Conservation (phyloP, 1,140 invertebrate species). For the Sesamia nonagrioides region DNA sequence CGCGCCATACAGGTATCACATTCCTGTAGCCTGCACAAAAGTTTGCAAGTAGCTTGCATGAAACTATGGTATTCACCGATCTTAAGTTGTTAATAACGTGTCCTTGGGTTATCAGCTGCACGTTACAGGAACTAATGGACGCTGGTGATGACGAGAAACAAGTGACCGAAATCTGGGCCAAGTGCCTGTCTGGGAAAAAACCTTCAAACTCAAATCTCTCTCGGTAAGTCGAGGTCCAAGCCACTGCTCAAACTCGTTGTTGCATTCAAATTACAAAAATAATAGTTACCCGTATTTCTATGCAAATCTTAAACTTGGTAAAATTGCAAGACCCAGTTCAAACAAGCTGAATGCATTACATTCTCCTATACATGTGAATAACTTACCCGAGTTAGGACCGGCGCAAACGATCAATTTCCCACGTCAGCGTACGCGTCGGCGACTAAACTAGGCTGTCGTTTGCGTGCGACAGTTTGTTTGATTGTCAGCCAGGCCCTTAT, state of each 20-base stretch:
- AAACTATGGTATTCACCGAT: too few species aligned
- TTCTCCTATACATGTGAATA: conserved; percentile 18
- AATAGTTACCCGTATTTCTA: neutral
- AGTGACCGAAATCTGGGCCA: too few species aligned
- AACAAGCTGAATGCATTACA: neutral
- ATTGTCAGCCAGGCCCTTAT: neutral
- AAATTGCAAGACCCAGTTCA: neutral
- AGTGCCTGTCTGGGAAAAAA: too few species aligned
- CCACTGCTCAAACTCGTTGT: neutral
- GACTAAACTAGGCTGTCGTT: neutral
- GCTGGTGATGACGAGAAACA: too few species aligned
- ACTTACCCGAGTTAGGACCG: conserved; percentile 8
- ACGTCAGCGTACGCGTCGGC: neutral
- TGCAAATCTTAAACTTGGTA: neutral
- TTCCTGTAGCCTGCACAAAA: too few species aligned
- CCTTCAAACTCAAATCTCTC: too few species aligned
- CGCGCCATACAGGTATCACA: too few species aligned
- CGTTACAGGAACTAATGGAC: too few species aligned
- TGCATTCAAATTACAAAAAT: neutral
- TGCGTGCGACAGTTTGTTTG: neutral
- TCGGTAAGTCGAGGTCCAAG: too few species aligned
- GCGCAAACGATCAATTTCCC: conserved; percentile 10
- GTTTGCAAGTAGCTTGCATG: too few species aligned
- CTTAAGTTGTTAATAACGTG: too few species aligned
- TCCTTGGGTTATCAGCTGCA: too few species aligned